These are phyloP conservation scores for Himantopus leucocephalus DNA, from an alignment of 2,113 vertebrate species.

Conservation along the genomic window DNA sequence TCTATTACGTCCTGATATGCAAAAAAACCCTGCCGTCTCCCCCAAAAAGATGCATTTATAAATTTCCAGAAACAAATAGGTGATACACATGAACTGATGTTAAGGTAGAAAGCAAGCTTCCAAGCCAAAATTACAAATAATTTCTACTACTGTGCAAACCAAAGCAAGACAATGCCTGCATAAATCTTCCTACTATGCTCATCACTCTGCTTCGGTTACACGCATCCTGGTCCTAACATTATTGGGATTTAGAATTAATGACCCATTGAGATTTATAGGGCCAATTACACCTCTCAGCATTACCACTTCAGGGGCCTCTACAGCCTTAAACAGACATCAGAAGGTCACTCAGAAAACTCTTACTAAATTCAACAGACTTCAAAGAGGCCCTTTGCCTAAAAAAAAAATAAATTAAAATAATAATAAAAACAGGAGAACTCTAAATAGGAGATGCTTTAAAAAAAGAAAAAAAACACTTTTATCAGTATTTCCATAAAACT, in stretches of 20 bases:
- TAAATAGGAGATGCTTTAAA: background rate
- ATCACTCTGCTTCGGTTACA: conserved; percentile 10
- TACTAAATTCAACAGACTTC: background rate
- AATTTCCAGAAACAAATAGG: background rate
- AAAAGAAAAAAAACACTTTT: background rate
- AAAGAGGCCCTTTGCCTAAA: background rate
- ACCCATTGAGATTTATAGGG: conserved; percentile 31
- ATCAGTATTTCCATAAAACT: background rate
- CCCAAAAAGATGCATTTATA: background rate
- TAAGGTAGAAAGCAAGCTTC: background rate
- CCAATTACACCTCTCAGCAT: conserved; percentile 8
- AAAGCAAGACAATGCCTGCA: background rate
- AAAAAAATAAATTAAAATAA: background rate
- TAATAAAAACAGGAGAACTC: background rate
- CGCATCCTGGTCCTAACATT: background rate
- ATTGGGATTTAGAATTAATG: conserved; percentile 50
- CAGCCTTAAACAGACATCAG: conserved; percentile 2
- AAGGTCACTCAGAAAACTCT: conserved; percentile 19
- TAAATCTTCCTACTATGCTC: background rate
- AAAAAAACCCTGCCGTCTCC: background rate
- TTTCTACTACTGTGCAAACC: background rate
- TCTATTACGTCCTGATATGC: background rate
- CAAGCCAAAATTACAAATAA: background rate
- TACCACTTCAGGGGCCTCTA: background rate
- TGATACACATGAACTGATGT: background rate